These are phyloP conservation scores for Orchesella flavescens DNA, from an alignment of 2,888 invertebrate genomes.

Conservation along the genomic window DNA sequence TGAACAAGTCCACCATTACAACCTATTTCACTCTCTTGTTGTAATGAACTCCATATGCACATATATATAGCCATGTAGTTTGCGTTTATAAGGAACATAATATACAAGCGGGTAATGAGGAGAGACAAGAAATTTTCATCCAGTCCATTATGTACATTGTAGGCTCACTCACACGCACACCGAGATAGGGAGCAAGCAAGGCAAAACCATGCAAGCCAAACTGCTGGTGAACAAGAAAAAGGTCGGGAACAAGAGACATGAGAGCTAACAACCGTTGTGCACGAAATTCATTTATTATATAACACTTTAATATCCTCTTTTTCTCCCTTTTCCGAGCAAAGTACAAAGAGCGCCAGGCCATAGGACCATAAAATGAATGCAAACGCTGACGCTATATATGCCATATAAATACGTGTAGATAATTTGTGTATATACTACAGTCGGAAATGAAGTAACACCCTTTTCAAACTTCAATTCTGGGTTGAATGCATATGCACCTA, in stretches of 20 bases:
- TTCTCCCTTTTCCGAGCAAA: conserved; percentile 6
- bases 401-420: background rate
- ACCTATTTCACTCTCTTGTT: conserved; percentile 19
- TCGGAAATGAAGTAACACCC: conserved; percentile 32
- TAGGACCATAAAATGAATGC: background rate
- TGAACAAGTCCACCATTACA: conserved; percentile 58
- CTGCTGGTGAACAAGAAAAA: conserved; percentile 47
- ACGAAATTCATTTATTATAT: conserved; percentile 55
- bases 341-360: background rate
- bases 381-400: background rate
- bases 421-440: conserved; percentile 11
- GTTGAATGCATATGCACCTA: background rate
- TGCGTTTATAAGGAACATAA: conserved; percentile 6
- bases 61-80: background rate
- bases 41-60: conserved; percentile 30
- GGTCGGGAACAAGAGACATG: conserved; percentile 49
- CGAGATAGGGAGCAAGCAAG: background rate
- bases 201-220: background rate
- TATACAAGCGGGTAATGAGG: conserved; percentile 53
- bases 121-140: conserved; percentile 62
- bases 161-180: conserved; percentile 11
- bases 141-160: conserved; percentile 54
- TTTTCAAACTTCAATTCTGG: conserved; percentile 10
- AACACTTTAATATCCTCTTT: conserved; percentile 51
- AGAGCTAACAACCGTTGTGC: conserved; percentile 54